These are phyloP conservation scores for Cyprinodon tularosa DNA, from an alignment of 2,113 vertebrate species.

Conservation along the genomic window DNA sequence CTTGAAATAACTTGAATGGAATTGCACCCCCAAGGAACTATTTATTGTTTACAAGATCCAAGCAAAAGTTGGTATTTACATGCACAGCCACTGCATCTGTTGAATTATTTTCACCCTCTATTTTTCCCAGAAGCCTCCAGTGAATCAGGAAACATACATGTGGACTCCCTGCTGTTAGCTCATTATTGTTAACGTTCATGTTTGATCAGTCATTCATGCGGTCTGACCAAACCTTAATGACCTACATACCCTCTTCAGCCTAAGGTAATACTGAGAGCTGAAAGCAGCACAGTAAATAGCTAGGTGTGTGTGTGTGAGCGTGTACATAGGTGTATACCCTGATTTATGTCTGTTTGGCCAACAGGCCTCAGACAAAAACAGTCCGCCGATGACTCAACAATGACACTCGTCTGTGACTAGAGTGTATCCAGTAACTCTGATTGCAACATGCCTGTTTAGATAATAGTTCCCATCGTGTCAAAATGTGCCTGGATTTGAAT, in stretches of 20 bases:
- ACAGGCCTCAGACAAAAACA: slow-evolving; percentile 34
- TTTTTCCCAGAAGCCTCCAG: slow-evolving; percentile 72
- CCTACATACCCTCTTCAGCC: slow-evolving; percentile 63
- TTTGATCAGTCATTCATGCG: slow-evolving; percentile 69
- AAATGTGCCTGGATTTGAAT: slow-evolving; percentile 37
- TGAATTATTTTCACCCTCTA: slow-evolving; percentile 64
- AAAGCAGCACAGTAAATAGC: slow-evolving; percentile 31
- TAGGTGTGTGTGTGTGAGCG: slow-evolving; percentile 6
- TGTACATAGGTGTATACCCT: slow-evolving; percentile 20
- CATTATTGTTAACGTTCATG: slow-evolving; percentile 64
- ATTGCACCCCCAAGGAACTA: slow-evolving; percentile 56
- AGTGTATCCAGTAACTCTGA: slow-evolving; percentile 34
- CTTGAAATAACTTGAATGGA: slow-evolving; percentile 67
- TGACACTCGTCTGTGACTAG: slow-evolving; percentile 21
- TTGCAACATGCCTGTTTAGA: slow-evolving; percentile 37
- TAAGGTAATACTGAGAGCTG: slow-evolving; percentile 33
- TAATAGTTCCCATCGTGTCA: slow-evolving; percentile 17
- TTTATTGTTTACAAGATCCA: slow-evolving; percentile 71
- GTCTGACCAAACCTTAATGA: slow-evolving; percentile 63
- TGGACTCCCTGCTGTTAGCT: slow-evolving; percentile 63
- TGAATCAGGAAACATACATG: slow-evolving; percentile 68
- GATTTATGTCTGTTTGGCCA: slow-evolving; percentile 35
- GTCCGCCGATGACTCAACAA: slow-evolving; percentile 43
- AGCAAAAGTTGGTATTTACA: slow-evolving; percentile 53
- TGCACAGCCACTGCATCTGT: slow-evolving; percentile 65